Base-by-base conservation (phyloP, 2,888 invertebrate species). In the Exephanes ischioxanthus region DNA sequence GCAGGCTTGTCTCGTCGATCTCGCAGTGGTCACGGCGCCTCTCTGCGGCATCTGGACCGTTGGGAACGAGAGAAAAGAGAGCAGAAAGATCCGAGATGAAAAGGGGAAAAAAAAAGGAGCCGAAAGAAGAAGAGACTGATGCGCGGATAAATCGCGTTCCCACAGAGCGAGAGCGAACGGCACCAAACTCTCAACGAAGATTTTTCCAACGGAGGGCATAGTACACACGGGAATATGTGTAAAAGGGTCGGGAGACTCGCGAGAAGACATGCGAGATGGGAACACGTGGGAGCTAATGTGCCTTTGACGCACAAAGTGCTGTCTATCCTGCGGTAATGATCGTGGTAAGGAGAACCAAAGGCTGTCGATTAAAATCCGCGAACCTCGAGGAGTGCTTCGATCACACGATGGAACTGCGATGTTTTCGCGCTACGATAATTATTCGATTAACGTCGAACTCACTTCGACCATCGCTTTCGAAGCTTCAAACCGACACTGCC, bases 281-380 rank as follows among this genome's bases (percentile, higher is more conserved):
- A 80, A 73, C 73, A 67, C 77, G 70, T 22, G 63, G 37, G 11
- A 16, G 37, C 14, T 1, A n/a, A 22, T 48, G 71, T 48, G 71
- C 9, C 66, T 58, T 72, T 11, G 37, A 51, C 22, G 73, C 41
- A 84, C 84, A 84, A 84, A 75, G 77, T 77, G 9, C 51, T 33
- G 72, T 45, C 80, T 84, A 68, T 84, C n/a, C 61, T 61, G 72
- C 61, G 73, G 58, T 81, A 78, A 84, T 84, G 71, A 63, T 63
- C 71, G 79, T 66, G 72, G 51, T 26, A 41, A 71, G 71, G 16
- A 37, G 51, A 16, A 37, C 68, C 45, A 77, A 53, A 33, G 6
- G 0, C 19, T 26, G 16, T 55, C 77, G 67, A 53, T 67, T 30
- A 45, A 45, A 78, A 70, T 61, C 51, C 33, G 58, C 1, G 9